Base-by-base conservation (phyloP, 2,888 invertebrate genomes). In the Drosophila melanosoma region DNA sequence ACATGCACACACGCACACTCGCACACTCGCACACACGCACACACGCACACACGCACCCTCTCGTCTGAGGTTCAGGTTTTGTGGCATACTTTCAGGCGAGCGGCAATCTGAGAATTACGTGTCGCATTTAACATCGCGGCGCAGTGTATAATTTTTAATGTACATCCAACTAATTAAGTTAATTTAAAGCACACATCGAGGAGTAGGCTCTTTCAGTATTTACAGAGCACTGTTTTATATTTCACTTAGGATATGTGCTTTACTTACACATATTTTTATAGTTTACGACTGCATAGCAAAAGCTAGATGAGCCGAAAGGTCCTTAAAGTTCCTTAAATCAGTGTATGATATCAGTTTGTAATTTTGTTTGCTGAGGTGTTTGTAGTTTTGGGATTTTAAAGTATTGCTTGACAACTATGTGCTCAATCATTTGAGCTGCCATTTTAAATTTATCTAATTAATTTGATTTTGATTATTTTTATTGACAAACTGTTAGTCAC, bases 121-220 rank as follows among this genome's bases (percentile, higher is more conserved):
- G 61, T 63, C 58, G 61, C 35, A 59, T 26, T 36, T 61, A 49
- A 56, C 48, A 42, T 17, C 15, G 2, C 15, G 11, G 12, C 26
- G 12, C 32, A 33, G 20, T 70, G 42, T 23, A 66, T 76, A 63
- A 76, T 63, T 79, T 80, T 80, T 49, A 69, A 62, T 69, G 65
- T 62, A 69, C 79, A 58, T 45, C 48, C 42, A 36, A 12, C 76
- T 65, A 77, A 73, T 77, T 65, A 36, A 69, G 60, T 66, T 66
- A 26, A 58, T 48, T 58, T 42, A 23, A 45, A 33, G 54, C 51
- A 32, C 32, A 29, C 29, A n/a, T 5, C 32, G 26, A 1, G 2
- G 26, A 26, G 5, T 33, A 54, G 29, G 45, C 15, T n/a, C 8
- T 15, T n/a, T 6, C n/a, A 32, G n/a, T 32, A 11, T 51, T 51